Base-by-base conservation (phyloP, 2,113 vertebrate genomes). In the Pomatorhinus ruficollis region DNA sequence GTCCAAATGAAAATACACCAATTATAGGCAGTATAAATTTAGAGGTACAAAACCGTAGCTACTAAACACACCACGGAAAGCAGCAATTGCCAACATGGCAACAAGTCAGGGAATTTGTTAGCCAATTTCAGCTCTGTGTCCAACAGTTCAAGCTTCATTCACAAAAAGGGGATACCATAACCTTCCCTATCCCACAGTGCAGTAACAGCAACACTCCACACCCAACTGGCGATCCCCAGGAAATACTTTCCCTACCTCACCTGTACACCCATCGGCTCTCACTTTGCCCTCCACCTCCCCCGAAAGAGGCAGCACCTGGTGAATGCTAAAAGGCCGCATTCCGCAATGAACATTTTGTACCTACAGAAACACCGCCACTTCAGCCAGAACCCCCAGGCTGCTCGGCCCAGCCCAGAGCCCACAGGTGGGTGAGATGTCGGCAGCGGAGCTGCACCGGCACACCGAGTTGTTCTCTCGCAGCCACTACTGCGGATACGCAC, bases 401-500 rank as follows among this genome's bases (percentile, higher is more conserved):
- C 63, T 21, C 1, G 1, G 13, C 71, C 40, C 52, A 13, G 33
- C 33, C 64, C 16, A 0, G 1, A 8, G 53, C 18, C 10, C 16
- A 11, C 47, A 35, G 72, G 28, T 8, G 60, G 28, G 3, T 13
- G 47, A 49, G 13, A 6, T 10, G 16, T 3, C 35, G 6, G 54
- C 11, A 37, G 7, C 3, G 0, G 0, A 35, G 72, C 52, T n/a
- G 52, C 57, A 20, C n/a, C 8, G 56, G 56, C 45, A 39, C 30
- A 12, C 2, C 23, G 3, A 12, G 37, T 0, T 17, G 42, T 1
- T 21, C 15, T 17, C 76, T 19, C 50, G 8, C 47, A 12, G 60
- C 1, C 44, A 1, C 45, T 8, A 3, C 71, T 11, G 33, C 5
- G 0, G 6, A 31, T 0, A 33, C 39, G 2, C 47, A 5, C 40